Evolutionary conservation across 2,888 invertebrate genomes (phyloP), one percentile per base, ranked within the genome.

Genomic region (Papilio elwesi): DNA sequence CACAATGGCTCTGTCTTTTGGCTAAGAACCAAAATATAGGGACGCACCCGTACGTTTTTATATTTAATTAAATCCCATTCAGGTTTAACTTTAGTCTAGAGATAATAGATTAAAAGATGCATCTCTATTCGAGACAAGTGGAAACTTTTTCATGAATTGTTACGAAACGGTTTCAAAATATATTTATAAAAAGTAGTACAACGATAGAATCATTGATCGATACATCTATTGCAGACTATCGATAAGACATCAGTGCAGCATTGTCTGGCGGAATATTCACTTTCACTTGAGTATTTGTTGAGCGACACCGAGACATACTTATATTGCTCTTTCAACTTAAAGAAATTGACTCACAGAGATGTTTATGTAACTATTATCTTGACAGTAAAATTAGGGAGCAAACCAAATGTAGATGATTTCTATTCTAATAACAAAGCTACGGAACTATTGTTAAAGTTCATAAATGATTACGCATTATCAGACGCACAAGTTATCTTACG

Each of bases 271-370:
- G 87, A 63, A 86, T 26, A 26, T 26, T 86, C 82, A 90, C 92
- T 92, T 92, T 92, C 92, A 89, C 92, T 83, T 78, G 78, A 80
- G 80, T 85, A 85, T 87, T 89, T 86, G 83, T 84, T 83, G 83
- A 84, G 82, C 79, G 82, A 74, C 77, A 80, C 77, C 76, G 79
- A 76, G 78, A 79, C 79, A 82, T 83, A 83, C 82, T 86, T 86
- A 69, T 51, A 84, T 86, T 87, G 85, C 83, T 64, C 15, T 79
- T 80, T 83, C 79, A 82, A 87, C 87, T 86, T 86, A 85, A 85
- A 79, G 79, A 90, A 88, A 87, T 88, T 86, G 87, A 87, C 87
- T 86, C 83, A 78, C 76, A 76, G 82, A 81, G 83, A 80, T 76
- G 80, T 90, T 90, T 89, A 87, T 88, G 86, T 87, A 86, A 89